A percentile compares a stretch with the other conserved stretches of the same genome.
Conservation (phyloP, 2,113 vertebrate genomes). For the Fulica atra region DNA sequence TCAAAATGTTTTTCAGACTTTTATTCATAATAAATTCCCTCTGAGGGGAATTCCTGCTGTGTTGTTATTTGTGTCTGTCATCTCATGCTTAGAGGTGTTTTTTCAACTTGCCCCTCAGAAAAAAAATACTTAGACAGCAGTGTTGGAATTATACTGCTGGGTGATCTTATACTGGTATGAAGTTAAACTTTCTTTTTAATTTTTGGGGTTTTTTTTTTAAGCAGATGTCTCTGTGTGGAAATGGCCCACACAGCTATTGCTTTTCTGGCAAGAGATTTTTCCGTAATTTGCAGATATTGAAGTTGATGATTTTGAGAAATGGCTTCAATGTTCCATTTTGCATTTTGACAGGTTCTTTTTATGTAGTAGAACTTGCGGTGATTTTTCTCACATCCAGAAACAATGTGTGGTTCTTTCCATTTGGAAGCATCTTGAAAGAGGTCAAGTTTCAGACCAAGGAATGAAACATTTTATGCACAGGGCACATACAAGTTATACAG, state of each 20-base stretch:
- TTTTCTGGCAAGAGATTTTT: background rate
- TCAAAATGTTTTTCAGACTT: background rate
- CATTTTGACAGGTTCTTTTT: background rate
- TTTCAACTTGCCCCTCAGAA: background rate
- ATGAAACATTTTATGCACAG: background rate
- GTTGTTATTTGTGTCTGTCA: slow-evolving; percentile 4
- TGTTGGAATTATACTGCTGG: background rate
- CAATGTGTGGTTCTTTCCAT: background rate
- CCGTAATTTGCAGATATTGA: background rate
- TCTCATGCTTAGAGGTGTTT: background rate
- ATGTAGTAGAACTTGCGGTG: background rate
- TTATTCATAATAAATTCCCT: background rate
- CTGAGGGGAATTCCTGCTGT: background rate
- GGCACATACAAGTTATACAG: background rate
- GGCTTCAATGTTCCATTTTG: background rate
- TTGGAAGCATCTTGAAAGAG: background rate
- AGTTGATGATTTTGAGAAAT: background rate
- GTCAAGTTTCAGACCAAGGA: background rate
- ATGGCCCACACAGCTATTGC: background rate
- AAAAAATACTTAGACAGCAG: background rate
- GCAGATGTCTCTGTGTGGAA: background rate
- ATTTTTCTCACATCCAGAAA: background rate
- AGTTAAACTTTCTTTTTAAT: background rate
- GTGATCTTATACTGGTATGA: background rate
- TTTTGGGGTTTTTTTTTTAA: background rate